Percentiles rank a stretch among this genome's conserved stretches.
These are phyloP conservation scores for Macropodus opercularis DNA, from an alignment of 2,797 vertebrate species.

Conservation along the genomic window DNA sequence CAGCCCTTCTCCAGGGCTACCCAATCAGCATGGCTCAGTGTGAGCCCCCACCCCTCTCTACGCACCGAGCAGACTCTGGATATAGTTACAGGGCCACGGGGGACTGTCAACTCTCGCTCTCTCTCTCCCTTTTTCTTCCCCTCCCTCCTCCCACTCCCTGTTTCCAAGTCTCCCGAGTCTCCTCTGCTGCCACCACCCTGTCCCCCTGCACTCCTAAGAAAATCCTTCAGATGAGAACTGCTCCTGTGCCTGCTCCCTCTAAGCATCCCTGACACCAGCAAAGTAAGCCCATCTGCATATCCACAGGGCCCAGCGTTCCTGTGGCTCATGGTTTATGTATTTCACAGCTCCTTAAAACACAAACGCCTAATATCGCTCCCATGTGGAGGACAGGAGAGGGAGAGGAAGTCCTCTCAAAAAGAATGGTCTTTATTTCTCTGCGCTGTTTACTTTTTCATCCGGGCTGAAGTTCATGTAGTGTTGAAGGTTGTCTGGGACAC, in stretches of 20 bases:
- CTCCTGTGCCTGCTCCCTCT: constrained; percentile 83
- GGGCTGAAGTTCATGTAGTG: constrained; percentile 65
- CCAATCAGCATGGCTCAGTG: constrained; percentile 90
- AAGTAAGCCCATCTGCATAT: constrained; percentile 99
- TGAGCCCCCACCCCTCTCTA: constrained; percentile 82
- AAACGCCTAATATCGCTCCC: constrained; percentile 99
- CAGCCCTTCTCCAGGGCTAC: constrained; percentile 90
- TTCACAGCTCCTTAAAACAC: constrained; percentile 98
- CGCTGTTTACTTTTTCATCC: constrained; percentile 66
- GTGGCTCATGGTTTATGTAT: constrained; percentile 99
- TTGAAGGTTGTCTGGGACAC: constrained; percentile 75
- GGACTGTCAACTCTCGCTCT: constrained; percentile 79
- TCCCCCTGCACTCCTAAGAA: constrained; percentile 84
- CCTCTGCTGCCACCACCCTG: constrained; percentile 79
- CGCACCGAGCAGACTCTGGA: constrained; percentile 92
- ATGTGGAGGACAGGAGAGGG: constrained; percentile 82
- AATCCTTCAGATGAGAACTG: constrained; percentile 95
- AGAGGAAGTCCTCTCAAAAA: constrained; percentile 63
- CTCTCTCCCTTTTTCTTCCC: constrained; percentile 40
- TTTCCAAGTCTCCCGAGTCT: constrained; percentile 76
- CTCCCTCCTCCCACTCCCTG: constrained; percentile 60
- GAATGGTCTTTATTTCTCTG: constrained; percentile 70
- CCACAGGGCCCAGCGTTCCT: constrained; percentile 96
- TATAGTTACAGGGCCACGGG: constrained; percentile 96
- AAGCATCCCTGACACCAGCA: constrained; percentile 96